Base-by-base conservation (phyloP, 2,113 vertebrate genomes). In the Sphyrna mokarran region DNA sequence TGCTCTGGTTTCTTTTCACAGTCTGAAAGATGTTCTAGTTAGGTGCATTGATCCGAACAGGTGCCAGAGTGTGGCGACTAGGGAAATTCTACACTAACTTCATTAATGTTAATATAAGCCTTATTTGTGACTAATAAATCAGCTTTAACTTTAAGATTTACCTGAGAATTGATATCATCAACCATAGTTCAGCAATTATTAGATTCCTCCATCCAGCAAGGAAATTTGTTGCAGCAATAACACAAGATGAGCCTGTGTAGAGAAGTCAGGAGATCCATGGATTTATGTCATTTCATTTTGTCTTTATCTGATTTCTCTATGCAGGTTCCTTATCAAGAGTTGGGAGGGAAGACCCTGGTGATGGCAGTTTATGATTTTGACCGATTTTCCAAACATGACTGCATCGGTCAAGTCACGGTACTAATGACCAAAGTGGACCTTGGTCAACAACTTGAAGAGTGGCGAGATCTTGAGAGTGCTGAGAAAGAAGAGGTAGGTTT, bases 291-390 rank as follows among this genome's bases (percentile, higher is more conserved):
- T 76, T 43, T 90, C 13, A 54, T 18, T 48, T 95, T 48, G 43
- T 9, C 23, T 72, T 95, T 23, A 72, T 33, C 37, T 48, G 68
- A 72, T 33, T 43, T 20, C 96, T 18, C 87, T 22, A 96, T 96
- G 29, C 97, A 99, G 99, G 98, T 99, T 91, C 99, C 99, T 0
- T 99, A 99, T 97, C 98, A 98, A 96, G 99, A 99, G 96, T 98
- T 99, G 96, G 99, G 99, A 1, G 99, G 99, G 76, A 99, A 99
- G 97, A 99, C 98, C 0, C 97, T 99, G 96, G 98, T 99, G 76
- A 99, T 99, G 99, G 98, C 98, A n/a, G 99, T 99, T 96, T 99
- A 99, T 0, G 99, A 99, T 97, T 99, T 99, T 0, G 99, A 99
- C 96, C 99, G 99, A 96, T 99, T 99, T 98, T 99, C 99, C 43